phyloP scores from a whole-genome alignment of 2,113 vertebrate genomes.

The Xiphophorus hellerii region DNA sequence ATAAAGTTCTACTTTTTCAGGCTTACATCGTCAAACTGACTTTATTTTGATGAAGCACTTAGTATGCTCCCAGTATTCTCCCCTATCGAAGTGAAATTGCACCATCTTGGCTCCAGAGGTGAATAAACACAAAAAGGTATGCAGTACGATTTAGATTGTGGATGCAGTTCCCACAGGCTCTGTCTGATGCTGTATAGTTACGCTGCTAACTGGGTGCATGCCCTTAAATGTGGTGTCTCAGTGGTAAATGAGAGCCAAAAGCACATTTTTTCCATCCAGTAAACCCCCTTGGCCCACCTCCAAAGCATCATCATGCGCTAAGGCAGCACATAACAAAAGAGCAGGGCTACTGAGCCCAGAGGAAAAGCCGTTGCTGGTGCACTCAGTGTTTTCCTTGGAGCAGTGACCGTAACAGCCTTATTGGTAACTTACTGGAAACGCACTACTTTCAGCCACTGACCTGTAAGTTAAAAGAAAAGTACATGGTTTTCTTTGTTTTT shows the following conservation, averaged over 20 bases:
- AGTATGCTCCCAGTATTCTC: constrained; percentile 28
- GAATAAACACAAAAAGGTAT: constrained; percentile 32
- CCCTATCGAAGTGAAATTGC: constrained; percentile 28
- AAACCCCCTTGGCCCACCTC: constrained; percentile 60
- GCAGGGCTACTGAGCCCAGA: constrained; percentile 45
- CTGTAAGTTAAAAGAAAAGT: constrained; percentile 41
- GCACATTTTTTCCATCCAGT: constrained; percentile 50
- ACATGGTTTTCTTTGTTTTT: constrained; percentile 31
- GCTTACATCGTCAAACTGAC: background rate
- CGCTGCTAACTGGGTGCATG: constrained; percentile 55
- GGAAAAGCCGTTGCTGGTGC: constrained; percentile 69
- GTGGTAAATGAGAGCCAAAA: constrained; percentile 59
- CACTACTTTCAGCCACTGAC: constrained; percentile 33
- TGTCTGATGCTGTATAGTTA: constrained; percentile 40
- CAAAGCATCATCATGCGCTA: constrained; percentile 62
- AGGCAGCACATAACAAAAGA: constrained; percentile 47
- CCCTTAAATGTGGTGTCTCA: constrained; percentile 52
- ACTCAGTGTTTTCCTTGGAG: constrained; percentile 63
- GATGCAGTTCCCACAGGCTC: constrained; percentile 33
- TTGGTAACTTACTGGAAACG: constrained; percentile 57
- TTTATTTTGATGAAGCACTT: constrained; percentile 11
- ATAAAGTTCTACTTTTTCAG: too few species aligned
- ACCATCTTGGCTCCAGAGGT: constrained; percentile 34
- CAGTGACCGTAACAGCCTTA: constrained; percentile 62
- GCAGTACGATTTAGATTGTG: constrained; percentile 21